Conservation (phyloP, 2,113 vertebrate species). For the Trochalopteron elliotii region DNA sequence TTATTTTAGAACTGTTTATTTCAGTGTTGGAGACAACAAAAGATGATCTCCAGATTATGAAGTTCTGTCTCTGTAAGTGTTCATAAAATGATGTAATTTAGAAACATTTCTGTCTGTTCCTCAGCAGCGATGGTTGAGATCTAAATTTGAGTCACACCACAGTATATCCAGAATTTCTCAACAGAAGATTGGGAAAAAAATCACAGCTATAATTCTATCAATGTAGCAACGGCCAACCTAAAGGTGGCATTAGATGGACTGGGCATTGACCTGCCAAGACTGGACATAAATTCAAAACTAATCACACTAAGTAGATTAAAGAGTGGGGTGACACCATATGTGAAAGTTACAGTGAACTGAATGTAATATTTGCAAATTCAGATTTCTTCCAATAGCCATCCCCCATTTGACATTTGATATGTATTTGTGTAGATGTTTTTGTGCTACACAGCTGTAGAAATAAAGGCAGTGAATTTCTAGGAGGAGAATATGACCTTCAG, state of each 20-base stretch:
- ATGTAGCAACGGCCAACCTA: accelerated
- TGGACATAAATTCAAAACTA: neutral
- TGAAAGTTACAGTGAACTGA: neutral
- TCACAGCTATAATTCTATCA: neutral
- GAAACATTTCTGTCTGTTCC: neutral
- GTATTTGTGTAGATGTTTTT: accelerated
- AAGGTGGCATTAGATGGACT: neutral
- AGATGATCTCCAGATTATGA: neutral
- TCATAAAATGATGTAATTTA: neutral
- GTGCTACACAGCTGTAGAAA: neutral
- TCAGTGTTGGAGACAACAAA: neutral
- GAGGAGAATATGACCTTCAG: neutral
- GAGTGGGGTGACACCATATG: neutral
- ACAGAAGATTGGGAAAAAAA: neutral
- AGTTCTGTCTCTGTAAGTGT: neutral
- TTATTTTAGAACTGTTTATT: neutral
- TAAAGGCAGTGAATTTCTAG: neutral
- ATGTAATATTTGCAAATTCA: neutral
- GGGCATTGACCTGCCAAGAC: neutral
- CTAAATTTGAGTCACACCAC: neutral
- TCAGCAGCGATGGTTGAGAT: neutral
- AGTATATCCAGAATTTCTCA: neutral
- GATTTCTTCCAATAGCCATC: neutral
- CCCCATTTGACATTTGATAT: accelerated
- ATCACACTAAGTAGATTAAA: neutral